These are phyloP conservation scores for Apoda limacodes DNA, from an alignment of 2,888 invertebrate genomes.

Conservation along the genomic window DNA sequence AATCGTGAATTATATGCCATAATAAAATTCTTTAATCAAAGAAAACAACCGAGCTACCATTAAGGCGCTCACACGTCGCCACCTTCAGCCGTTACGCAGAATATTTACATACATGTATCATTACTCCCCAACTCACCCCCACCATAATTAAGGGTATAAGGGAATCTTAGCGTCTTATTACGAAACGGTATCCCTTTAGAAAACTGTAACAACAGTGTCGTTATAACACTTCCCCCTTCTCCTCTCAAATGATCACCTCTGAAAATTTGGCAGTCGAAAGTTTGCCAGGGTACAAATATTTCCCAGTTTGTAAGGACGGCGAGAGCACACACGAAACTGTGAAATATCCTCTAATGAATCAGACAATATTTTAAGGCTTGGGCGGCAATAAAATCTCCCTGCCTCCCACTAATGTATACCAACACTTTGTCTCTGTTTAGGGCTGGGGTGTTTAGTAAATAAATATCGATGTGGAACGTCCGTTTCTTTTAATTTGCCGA, in stretches of 20 bases:
- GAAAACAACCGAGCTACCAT: constrained; percentile 65
- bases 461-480: constrained; percentile 62
- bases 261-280: constrained; percentile 37
- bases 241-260: constrained; percentile 53
- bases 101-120: constrained; percentile 70
- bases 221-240: constrained; percentile 39
- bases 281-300: constrained; percentile 39
- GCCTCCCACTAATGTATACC: constrained; percentile 60
- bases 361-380: constrained; percentile 69
- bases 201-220: constrained; percentile 64
- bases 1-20: constrained; percentile 68
- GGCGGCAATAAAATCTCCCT: constrained; percentile 64
- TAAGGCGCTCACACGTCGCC: constrained; percentile 63
- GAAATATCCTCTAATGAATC: constrained; percentile 69
- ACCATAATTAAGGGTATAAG: constrained; percentile 68
- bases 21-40: constrained; percentile 72
- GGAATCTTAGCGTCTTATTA: constrained; percentile 70
- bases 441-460: constrained; percentile 54
- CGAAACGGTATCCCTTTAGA: constrained; percentile 69
- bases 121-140: constrained; percentile 44
- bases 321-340: constrained; percentile 61
- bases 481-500: no score
- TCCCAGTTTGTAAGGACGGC: constrained; percentile 28
- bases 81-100: constrained; percentile 60
- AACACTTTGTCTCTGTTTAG: constrained; percentile 59